Percentiles rank a stretch among this genome's conserved stretches.
These are phyloP conservation scores for Callocephalon fimbriatum DNA, from an alignment of 2,113 vertebrate genomes.

Conservation along the genomic window DNA sequence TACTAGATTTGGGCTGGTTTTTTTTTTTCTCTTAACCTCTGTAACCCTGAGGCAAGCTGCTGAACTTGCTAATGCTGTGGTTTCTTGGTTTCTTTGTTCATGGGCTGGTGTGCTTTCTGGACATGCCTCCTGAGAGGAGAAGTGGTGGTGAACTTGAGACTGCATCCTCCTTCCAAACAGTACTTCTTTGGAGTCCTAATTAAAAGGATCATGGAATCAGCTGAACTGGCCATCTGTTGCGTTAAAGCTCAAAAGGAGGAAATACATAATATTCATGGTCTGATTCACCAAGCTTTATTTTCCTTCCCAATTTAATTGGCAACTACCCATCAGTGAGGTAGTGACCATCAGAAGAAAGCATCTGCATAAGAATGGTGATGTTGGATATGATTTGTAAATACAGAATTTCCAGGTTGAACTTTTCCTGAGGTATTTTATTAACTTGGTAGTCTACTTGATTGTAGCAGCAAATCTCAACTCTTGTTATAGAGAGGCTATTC, in stretches of 20 bases:
- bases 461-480: neutral
- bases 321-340: neutral
- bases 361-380: neutral
- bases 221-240: neutral
- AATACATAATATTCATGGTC: neutral
- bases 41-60: neutral
- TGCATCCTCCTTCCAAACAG: neutral
- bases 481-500: neutral
- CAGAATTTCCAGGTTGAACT: neutral
- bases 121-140: fast-evolving
- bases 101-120: neutral
- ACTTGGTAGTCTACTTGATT: neutral
- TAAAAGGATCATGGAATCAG: neutral
- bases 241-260: neutral
- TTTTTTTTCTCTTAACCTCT: neutral
- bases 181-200: neutral
- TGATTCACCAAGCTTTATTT: neutral
- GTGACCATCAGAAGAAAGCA: neutral
- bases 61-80: neutral
- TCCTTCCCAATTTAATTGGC: neutral
- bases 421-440: neutral
- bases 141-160: neutral
- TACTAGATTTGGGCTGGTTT: fast-evolving
- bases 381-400: neutral
- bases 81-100: neutral